Evolutionary conservation across 2,888 invertebrate genomes (phyloP).

Genomic region (Lasioglossum zephyrum): DNA sequence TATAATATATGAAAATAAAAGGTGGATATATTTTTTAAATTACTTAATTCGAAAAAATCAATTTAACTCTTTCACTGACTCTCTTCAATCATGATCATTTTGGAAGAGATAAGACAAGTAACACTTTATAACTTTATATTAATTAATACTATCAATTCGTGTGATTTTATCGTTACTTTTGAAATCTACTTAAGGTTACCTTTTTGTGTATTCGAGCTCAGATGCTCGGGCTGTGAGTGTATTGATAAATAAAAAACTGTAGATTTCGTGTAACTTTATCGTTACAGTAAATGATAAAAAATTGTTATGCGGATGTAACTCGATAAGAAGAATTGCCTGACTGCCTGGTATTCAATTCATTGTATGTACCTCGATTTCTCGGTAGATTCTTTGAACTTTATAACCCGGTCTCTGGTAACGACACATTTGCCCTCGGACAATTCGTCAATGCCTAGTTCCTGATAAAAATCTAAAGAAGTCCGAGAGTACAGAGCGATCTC

Average conservation of each 20-base stretch:
- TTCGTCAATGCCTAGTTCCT: slow-evolving; percentile 24
- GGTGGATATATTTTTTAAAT: not conserved
- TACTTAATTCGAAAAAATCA: not conserved
- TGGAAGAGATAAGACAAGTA: too few species aligned
- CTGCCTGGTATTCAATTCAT: not conserved
- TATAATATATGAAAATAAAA: not conserved
- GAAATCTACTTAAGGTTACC: not conserved
- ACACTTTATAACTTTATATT: too few species aligned
- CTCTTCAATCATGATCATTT: too few species aligned
- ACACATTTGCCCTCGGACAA: not conserved
- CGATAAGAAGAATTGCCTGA: not conserved
- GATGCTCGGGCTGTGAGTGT: too few species aligned
- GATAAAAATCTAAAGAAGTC: slow-evolving; percentile 22
- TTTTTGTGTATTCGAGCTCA: too few species aligned
- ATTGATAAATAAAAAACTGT: too few species aligned
- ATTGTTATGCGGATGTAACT: not conserved
- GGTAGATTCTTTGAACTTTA: not conserved
- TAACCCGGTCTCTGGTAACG: not conserved
- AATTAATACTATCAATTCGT: too few species aligned
- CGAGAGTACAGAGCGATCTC: slow-evolving; percentile 21
- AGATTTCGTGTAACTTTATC: not conserved
- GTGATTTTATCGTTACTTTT: too few species aligned
- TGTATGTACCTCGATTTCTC: not conserved
- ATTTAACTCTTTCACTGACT: too few species aligned
- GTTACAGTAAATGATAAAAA: not conserved